These are phyloP conservation scores for Ovibos moschatus DNA, from an alignment of 2,113 vertebrate species.

Conservation along the genomic window DNA sequence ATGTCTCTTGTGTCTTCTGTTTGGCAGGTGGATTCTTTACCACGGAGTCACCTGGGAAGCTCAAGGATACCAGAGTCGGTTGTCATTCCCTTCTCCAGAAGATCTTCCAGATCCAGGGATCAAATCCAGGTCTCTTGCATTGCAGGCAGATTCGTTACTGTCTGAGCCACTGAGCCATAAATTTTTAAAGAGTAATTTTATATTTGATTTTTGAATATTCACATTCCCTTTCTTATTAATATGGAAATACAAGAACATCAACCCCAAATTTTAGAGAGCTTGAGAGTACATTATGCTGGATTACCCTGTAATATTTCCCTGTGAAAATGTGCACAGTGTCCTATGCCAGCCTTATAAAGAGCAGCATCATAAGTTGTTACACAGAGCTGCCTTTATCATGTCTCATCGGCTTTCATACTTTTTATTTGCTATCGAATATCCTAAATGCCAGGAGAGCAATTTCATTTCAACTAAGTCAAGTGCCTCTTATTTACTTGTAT, in stretches of 20 bases:
- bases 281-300: background rate
- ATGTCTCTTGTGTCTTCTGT: background rate
- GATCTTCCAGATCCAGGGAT: background rate
- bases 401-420: background rate
- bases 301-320: background rate
- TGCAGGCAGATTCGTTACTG: background rate
- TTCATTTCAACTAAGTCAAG: conserved; percentile 17
- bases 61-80: background rate
- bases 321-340: background rate
- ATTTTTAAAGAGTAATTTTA: background rate
- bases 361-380: background rate
- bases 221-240: background rate
- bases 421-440: background rate
- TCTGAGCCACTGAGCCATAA: background rate
- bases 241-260: background rate
- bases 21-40: background rate
- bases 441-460: background rate
- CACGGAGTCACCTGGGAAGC: background rate
- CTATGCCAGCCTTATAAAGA: background rate
- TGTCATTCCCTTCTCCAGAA: background rate
- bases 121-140: background rate
- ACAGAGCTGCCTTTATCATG: background rate
- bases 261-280: background rate
- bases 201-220: background rate
- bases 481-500: background rate